phyloP scores from a whole-genome alignment of 2,797 vertebrate species.

The Sebastiscus tertius region DNA sequence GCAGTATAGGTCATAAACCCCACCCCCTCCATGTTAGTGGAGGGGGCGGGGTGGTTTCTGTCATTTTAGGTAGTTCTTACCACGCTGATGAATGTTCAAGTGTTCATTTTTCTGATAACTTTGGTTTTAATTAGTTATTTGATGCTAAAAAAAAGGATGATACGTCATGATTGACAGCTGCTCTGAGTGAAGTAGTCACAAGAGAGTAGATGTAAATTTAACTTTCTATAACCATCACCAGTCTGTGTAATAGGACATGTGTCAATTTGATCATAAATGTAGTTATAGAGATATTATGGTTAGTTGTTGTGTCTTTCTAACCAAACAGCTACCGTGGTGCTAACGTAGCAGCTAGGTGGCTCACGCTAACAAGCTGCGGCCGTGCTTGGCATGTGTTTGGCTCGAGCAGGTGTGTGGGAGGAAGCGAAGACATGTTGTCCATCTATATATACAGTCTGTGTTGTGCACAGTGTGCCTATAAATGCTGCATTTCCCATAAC shows the following conservation, averaged over 20 bases:
- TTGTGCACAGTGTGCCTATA: background rate
- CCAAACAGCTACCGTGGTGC: too few relatives aligned
- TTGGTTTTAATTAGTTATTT: background rate
- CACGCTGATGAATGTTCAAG: too few relatives aligned
- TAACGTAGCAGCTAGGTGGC: too few relatives aligned
- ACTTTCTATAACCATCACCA: background rate
- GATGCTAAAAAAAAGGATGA: background rate
- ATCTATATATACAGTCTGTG: background rate
- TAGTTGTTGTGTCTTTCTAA: background rate
- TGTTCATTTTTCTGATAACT: background rate
- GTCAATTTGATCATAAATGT: background rate
- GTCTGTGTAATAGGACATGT: background rate
- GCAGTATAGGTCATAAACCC: background rate
- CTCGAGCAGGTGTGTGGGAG: too few relatives aligned
- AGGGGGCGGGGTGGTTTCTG: background rate
- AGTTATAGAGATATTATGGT: background rate
- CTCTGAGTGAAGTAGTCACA: too few relatives aligned
- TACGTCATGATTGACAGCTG: background rate
- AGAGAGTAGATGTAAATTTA: background rate
- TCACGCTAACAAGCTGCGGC: too few relatives aligned
- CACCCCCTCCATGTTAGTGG: background rate
- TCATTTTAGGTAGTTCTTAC: background rate
- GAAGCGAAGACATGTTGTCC: background rate
- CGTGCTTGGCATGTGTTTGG: too few relatives aligned
- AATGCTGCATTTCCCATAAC: background rate